Base-by-base conservation (phyloP, 2,113 vertebrate species). In the Sylvia atricapilla region DNA sequence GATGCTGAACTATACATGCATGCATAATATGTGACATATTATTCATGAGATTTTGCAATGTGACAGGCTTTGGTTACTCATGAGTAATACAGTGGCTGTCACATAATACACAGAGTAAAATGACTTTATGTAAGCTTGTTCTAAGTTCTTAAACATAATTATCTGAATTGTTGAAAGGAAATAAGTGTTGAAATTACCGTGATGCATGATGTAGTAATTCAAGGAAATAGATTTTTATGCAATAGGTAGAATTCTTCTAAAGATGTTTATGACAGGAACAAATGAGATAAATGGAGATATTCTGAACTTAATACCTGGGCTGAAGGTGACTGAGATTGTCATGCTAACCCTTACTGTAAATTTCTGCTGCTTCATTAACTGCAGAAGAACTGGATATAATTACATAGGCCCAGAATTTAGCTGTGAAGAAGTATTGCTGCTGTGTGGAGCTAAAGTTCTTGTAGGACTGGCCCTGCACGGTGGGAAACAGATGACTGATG, bases 11-110 rank as follows among this genome's bases (percentile, higher is more conserved):
- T 90, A 92, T 87, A 91, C 69, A 80, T 95, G 94, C 91, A 91
- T 97, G 79, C 90, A 95, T 96, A 96, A 96, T 91, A 37, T 73
- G 76, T 84, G 66, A 89, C 73, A 85, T 90, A 95, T 97, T 96
- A 96, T 97, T 94, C 89, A 95, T 87, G 70, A 85, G 76, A 77
- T 91, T 94, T 93, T 94, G 64, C 70, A 83, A 22, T 68, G 43
- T 97, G 94, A 94, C 84, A 89, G 73, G 56, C 73, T 89, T 47
- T 90, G 69, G 80, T 96, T 97, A 96, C 84, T 96, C 79, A 87
- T 69, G 75, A 95, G 67, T 90, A 90, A 75, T 96, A 60, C 58
- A 86, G 68, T 62, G 81, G 83, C 69, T 82, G 84, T 94, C 84
- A 91, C 63, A 78, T 87, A 95, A 95, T 58, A 94, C 91, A 84